These are phyloP conservation scores for Chroicocephalus ridibundus DNA, from an alignment of 2,113 vertebrate species.

Conservation along the genomic window DNA sequence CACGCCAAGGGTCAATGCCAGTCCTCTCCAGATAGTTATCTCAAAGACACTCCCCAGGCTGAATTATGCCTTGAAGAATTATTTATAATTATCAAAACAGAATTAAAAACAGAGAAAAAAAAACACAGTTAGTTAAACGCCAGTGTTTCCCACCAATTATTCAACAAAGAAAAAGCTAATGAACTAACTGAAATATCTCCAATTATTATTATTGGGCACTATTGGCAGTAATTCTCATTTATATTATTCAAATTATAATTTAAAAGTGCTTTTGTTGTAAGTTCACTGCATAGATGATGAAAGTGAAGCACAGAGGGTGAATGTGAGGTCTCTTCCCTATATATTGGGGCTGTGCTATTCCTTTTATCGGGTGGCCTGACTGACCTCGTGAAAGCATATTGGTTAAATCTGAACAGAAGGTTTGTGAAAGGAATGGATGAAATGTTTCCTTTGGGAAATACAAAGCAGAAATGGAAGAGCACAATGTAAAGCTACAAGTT, in stretches of 20 bases:
- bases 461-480: background rate
- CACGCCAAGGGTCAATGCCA: background rate
- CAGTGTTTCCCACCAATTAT: background rate
- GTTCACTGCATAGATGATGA: background rate
- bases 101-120: background rate
- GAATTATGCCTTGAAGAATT: background rate
- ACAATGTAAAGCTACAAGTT: fast-evolving
- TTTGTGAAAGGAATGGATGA: background rate
- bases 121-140: background rate
- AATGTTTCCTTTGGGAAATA: background rate
- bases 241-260: background rate
- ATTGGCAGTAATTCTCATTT: background rate
- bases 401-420: background rate
- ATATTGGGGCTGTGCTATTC: background rate
- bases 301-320: background rate
- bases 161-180: background rate
- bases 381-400: background rate
- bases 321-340: background rate
- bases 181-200: background rate
- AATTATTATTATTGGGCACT: background rate
- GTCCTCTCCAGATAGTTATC: background rate
- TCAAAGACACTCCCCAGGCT: background rate
- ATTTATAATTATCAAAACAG: background rate
- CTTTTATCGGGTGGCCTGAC: background rate
- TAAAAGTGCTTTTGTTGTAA: background rate